phyloP scores from a whole-genome alignment of 2,113 vertebrate species.

The Gasterosteus aculeatus region DNA sequence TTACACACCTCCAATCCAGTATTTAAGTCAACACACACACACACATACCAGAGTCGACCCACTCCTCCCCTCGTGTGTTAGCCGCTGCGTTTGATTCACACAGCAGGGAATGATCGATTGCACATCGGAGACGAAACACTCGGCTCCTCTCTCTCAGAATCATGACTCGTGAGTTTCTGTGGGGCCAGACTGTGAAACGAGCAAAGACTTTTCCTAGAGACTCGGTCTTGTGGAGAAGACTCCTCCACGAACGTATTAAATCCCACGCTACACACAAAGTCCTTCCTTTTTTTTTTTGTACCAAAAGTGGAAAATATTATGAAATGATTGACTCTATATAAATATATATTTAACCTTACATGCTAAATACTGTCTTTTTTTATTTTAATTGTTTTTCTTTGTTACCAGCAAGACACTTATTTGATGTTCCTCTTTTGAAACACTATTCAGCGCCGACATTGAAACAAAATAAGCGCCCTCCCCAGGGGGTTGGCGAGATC shows the following conservation, averaged over 20 bases:
- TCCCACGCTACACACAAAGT: conserved; percentile 56
- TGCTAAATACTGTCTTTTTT: conserved; percentile 53
- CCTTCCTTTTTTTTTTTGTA: conserved; percentile 59
- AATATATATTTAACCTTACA: conserved; percentile 56
- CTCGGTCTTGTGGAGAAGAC: conserved; percentile 19
- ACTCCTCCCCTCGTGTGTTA: not conserved
- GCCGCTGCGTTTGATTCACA: conserved; percentile 18
- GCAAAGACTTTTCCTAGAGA: conserved; percentile 30
- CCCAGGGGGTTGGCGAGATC: conserved; percentile 2
- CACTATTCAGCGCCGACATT: conserved; percentile 4
- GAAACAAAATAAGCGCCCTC: conserved; percentile 13
- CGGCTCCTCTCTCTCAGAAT: conserved; percentile 37
- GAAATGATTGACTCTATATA: conserved; percentile 41
- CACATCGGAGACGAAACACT: conserved; percentile 33
- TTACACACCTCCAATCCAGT: conserved; percentile 36
- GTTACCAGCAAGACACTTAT: conserved; percentile 30
- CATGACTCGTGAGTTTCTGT: conserved; percentile 37
- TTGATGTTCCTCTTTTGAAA: conserved; percentile 37
- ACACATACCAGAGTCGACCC: not conserved
- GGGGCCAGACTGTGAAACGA: conserved; percentile 36
- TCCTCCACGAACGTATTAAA: conserved; percentile 32
- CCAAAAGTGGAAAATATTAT: conserved; percentile 73
- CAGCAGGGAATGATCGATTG: conserved; percentile 27
- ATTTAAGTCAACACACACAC: conserved; percentile 33
- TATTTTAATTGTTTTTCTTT: conserved; percentile 35